phyloP scores from a whole-genome alignment of 2,888 invertebrate genomes.

The Diploptera punctata region DNA sequence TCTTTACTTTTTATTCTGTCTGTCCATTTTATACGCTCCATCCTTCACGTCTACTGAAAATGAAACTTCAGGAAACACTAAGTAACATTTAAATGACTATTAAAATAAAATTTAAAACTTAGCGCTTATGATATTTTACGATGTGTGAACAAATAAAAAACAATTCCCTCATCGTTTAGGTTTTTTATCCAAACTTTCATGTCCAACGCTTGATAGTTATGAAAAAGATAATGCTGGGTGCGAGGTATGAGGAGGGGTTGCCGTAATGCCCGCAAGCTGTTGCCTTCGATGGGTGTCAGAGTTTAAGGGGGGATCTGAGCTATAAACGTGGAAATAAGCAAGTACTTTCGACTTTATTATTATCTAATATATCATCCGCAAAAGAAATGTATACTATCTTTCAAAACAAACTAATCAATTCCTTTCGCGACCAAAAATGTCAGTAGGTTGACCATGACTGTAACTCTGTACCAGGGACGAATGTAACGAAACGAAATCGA shows the following conservation, averaged over 20 bases:
- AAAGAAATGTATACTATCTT: no score
- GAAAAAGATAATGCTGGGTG: slow-evolving; percentile 6
- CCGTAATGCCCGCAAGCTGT: slow-evolving; percentile 20
- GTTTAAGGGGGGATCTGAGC: neutral
- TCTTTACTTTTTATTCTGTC: no score
- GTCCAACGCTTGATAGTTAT: slow-evolving; percentile 16
- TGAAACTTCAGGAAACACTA: neutral
- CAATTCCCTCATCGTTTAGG: slow-evolving; percentile 1
- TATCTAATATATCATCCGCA: slow-evolving; percentile 24
- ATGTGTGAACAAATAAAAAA: slow-evolving; percentile 28
- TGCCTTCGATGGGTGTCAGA: neutral
- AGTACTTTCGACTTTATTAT: slow-evolving; percentile 31
- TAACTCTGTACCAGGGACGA: no score
- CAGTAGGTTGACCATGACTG: no score
- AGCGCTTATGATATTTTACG: slow-evolving; percentile 21
- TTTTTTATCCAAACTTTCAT: neutral
- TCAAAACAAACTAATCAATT: no score
- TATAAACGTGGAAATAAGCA: slow-evolving; percentile 32
- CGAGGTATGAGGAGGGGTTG: neutral
- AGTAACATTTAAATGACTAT: slow-evolving; percentile 22
- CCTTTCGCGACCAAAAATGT: no score
- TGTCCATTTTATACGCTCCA: no score
- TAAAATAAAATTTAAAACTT: slow-evolving; percentile 18
- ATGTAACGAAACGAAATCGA: no score
- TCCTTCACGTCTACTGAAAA: no score